Conservation (phyloP, 2,113 vertebrate species). For the Motacilla tschutschensis region DNA sequence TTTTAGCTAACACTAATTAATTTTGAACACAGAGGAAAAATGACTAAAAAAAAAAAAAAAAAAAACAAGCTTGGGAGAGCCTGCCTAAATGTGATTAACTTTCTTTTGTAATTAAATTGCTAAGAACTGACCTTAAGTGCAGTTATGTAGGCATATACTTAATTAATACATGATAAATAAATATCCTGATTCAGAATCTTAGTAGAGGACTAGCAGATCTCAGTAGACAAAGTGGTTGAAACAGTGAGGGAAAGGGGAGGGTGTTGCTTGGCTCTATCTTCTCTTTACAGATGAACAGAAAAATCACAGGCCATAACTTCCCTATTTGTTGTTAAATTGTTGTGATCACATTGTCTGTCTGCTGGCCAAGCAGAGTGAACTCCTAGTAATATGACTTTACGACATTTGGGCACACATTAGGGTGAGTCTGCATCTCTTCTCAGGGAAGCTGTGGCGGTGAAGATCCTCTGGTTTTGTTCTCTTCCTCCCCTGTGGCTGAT, state of each 20-base stretch:
- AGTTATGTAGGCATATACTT: conserved; percentile 59
- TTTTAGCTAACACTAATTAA: neutral
- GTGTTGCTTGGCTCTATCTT: neutral
- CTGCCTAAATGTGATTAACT: conserved; percentile 50
- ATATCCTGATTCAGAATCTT: neutral
- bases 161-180: conserved; percentile 58
- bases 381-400: neutral
- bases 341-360: neutral
- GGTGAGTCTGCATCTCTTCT: neutral
- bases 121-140: conserved; percentile 51
- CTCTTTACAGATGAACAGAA: neutral
- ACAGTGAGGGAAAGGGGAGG: neutral
- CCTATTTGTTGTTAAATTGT: neutral
- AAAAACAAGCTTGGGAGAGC: neutral
- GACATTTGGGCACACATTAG: neutral
- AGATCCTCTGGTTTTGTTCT: neutral
- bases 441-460: neutral
- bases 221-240: neutral
- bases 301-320: neutral
- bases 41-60: neutral
- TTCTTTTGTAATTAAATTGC: conserved; percentile 62
- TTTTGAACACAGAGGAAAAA: neutral
- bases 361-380: neutral
- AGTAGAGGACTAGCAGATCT: neutral
- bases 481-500: neutral